Conservation (phyloP, 2,797 vertebrate species). For the Graptemys geographica region DNA sequence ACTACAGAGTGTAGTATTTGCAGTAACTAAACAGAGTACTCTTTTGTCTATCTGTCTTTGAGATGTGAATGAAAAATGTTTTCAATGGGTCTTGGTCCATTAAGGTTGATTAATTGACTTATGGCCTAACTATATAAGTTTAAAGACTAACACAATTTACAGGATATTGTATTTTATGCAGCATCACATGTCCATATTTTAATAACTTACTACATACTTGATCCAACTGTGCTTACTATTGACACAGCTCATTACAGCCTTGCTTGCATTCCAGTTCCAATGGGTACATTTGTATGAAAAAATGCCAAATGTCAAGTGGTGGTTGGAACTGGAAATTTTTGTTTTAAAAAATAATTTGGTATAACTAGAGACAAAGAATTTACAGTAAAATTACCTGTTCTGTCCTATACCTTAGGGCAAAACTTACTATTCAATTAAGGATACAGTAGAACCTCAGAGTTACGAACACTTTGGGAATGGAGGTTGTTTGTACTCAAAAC, state of each 20-base stretch:
- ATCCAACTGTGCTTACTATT: not conserved
- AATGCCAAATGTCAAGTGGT: not conserved
- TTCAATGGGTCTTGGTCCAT: not conserved
- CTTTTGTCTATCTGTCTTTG: not conserved
- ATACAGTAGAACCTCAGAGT: no score
- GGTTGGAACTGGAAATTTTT: not conserved
- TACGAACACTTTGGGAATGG: no score
- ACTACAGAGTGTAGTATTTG: not conserved
- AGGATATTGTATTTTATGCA: not conserved
- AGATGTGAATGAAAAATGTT: not conserved
- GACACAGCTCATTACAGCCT: not conserved
- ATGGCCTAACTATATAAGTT: not conserved
- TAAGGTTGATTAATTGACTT: not conserved
- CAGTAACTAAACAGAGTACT: not conserved
- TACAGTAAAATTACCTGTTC: not conserved
- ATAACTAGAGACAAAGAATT: not conserved
- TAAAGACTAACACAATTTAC: not conserved
- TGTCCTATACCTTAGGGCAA: not conserved
- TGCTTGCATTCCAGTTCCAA: accelerated
- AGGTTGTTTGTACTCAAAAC: no score
- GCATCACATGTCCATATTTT: not conserved
- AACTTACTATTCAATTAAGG: not conserved
- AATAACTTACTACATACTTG: not conserved
- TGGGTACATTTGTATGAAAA: not conserved
- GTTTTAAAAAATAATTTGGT: not conserved